Percentiles rank a stretch among this genome's conserved stretches.
Evolutionary conservation across 64 coral and sea anemone genomes (phyloP).

Genomic region (Dendrophyllia cribrosa): DNA sequence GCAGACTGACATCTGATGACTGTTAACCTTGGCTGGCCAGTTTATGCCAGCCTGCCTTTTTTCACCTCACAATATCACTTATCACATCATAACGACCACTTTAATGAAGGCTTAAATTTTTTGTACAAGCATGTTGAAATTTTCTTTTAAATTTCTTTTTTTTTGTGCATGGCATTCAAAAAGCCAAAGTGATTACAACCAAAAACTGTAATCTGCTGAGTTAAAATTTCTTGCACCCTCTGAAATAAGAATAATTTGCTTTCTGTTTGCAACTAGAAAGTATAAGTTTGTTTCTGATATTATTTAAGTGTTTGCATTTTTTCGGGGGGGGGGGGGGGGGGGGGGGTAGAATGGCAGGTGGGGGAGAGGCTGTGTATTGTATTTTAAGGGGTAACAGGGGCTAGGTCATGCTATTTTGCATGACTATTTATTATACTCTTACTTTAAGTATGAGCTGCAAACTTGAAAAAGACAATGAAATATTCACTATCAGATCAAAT

Average conservation of each 20-base stretch:
- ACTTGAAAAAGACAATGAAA: neutral
- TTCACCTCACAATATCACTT: constrained; percentile 47
- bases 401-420: neutral
- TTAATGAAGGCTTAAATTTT: constrained; percentile 46
- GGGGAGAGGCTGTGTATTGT: neutral
- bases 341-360: neutral
- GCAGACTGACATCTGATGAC: constrained; percentile 7
- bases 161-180: constrained; percentile 42
- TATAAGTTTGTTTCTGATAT: constrained; percentile 22
- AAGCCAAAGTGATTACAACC: constrained; percentile 54
- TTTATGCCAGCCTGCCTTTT: constrained; percentile 6
- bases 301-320: constrained; percentile 33
- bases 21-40: neutral
- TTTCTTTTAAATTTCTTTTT: constrained; percentile 14
- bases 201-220: constrained; percentile 53
- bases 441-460: neutral
- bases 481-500: neutral
- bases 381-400: neutral
- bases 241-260: constrained; percentile 50
- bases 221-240: constrained; percentile 52
- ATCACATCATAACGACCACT: constrained; percentile 44
- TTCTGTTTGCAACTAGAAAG: constrained; percentile 31
- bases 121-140: constrained; percentile 60
- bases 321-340: neutral
- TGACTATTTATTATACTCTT: neutral